Evolutionary conservation across 2,113 vertebrate species (phyloP), one percentile per base, ranked within the genome.

Genomic region (Opisthocomus hoazin): DNA sequence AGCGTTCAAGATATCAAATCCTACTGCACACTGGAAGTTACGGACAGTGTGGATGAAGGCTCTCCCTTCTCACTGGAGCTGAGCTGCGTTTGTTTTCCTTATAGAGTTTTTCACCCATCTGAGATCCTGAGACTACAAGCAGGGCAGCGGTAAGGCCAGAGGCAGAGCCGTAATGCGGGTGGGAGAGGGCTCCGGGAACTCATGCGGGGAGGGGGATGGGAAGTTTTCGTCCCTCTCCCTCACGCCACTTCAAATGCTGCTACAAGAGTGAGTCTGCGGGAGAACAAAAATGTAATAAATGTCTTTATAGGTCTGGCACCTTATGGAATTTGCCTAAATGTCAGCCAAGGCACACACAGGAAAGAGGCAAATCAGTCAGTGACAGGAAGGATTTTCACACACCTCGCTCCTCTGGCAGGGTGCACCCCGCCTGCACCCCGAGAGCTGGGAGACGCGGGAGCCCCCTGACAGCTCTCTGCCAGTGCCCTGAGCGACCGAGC

Each of bases 371-470:
- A 56, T n/a, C 37, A 34, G 6, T 11, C 48, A 2, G 3, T 5
- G 18, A 43, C 71, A 10, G 57, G 58, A 61, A 46, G 30, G 53
- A 18, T 18, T 68, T 85, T 57, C 26, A 51, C 48, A 41, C 36
- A 8, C 12, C 54, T 46, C 4, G 0, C 36, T 57, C 39, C 45
- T 76, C 70, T 23, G 7, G 37, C n/a, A 34, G 56, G 66, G 64
- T 51, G 20, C 39, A 43, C 39, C 39, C 48, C 0, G 0, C 10
- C 41, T 39, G 29, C 37, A 22, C 10, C 13, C 0, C 0, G 5
- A 60, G 53, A 32, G 61, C 29, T 39, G 48, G 8, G 57, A 29
- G 53, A 76, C 1, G 8, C 43, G 18, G 48, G 15, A 82, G 22
- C 37, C 39, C 39, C 41, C 43, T 43, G 74, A 18, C 10, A 18